These are phyloP conservation scores for Geotrypetes seraphini DNA, from an alignment of 2,797 vertebrate genomes.

Conservation along the genomic window DNA sequence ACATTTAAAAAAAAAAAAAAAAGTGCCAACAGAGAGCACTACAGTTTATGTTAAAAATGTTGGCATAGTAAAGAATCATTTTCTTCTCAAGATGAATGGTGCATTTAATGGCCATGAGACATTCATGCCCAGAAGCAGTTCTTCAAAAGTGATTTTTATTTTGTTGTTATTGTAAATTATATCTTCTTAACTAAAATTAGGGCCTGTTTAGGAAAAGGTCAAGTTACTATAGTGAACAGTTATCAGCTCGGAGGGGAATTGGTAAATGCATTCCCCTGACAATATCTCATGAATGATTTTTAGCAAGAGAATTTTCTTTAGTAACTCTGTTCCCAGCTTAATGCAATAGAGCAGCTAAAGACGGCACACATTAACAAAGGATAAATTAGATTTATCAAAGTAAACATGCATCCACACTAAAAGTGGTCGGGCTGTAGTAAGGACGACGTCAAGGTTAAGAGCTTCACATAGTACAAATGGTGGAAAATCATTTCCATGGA, in stretches of 20 bases:
- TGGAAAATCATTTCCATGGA: conserved; percentile 36
- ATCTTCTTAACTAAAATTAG: conserved; percentile 61
- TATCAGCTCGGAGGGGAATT: conserved; percentile 56
- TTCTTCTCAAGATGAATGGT: conserved; percentile 64
- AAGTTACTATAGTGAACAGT: conserved; percentile 50
- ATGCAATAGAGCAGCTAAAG: conserved; percentile 64
- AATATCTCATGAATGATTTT: conserved; percentile 55
- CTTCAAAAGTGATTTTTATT: conserved; percentile 60
- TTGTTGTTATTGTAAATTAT: conserved; percentile 66
- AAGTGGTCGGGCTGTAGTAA: conserved; percentile 41
- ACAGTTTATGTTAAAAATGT: conserved; percentile 62
- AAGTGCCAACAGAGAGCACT: conserved; percentile 59
- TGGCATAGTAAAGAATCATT: conserved; percentile 59
- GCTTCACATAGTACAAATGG: conserved; percentile 32
- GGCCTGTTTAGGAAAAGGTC: conserved; percentile 62
- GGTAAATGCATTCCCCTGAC: conserved; percentile 55
- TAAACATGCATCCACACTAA: conserved; percentile 59
- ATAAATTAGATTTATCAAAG: conserved; percentile 70
- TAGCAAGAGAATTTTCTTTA: conserved; percentile 55
- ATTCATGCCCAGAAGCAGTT: conserved; percentile 49
- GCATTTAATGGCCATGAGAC: conserved; percentile 51
- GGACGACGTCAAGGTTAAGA: conserved; percentile 65
- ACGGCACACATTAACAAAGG: conserved; percentile 62
- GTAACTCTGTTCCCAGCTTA: conserved; percentile 69
- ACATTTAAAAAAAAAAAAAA: conserved; percentile 47